Evolutionary conservation across 2,113 vertebrate species (phyloP).

Genomic region (Psettodes erumei): DNA sequence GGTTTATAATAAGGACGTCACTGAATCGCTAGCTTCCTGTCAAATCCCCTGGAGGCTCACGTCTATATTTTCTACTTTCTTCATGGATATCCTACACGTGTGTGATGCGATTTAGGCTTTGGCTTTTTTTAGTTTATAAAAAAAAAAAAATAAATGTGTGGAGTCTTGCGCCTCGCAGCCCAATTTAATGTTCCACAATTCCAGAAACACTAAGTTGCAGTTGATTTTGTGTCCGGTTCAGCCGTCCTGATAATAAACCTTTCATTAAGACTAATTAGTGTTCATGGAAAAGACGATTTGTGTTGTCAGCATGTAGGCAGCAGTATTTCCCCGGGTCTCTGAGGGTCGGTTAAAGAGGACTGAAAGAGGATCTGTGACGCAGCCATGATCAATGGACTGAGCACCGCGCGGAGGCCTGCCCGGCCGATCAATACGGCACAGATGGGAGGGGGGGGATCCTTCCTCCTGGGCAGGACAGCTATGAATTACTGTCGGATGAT

Average conservation of each 20-base stretch:
- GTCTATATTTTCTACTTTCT: constrained; percentile 64
- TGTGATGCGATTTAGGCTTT: constrained; percentile 53
- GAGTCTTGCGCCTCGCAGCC: constrained; percentile 9
- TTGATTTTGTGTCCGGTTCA: constrained; percentile 55
- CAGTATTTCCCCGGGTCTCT: constrained; percentile 51
- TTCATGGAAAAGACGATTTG: constrained; percentile 54
- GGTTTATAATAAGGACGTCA: constrained; percentile 75
- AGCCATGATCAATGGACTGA: constrained; percentile 67
- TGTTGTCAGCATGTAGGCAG: constrained; percentile 43
- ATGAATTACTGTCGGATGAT: constrained; percentile 46
- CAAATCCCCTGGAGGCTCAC: constrained; percentile 67
- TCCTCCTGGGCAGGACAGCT: constrained; percentile 23
- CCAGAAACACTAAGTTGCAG: constrained; percentile 10
- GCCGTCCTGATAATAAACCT: constrained; percentile 47
- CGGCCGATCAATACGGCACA: constrained; percentile 58
- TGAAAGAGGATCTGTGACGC: constrained; percentile 49
- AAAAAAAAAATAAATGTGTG: background rate
- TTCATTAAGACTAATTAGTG: constrained; percentile 68
- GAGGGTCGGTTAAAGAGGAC: constrained; percentile 57
- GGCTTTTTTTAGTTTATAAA: constrained; percentile 40
- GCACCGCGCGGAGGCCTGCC: constrained; percentile 30
- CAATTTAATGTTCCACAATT: constrained; percentile 3
- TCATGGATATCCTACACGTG: constrained; percentile 63
- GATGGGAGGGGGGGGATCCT: constrained; percentile 8
- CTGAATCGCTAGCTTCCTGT: constrained; percentile 69